Base-by-base conservation (phyloP, 2,888 invertebrate genomes). In the Bruchidius siliquastri region DNA sequence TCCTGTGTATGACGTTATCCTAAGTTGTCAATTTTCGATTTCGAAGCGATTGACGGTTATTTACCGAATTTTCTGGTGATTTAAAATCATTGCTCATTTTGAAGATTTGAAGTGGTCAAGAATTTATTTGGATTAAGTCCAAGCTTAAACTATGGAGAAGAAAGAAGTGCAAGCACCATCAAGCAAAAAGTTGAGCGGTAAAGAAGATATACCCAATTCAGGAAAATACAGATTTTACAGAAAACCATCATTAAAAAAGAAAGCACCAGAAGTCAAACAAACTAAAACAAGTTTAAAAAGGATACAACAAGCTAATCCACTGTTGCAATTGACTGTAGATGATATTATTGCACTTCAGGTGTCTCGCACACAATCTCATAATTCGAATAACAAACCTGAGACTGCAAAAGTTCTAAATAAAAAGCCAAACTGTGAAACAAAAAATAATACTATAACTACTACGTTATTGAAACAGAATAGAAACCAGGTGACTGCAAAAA, bases 231-330 rank as follows among this genome's bases (percentile, higher is more conserved):
- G 74, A n/a, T 75, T 77, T 30, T 75, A 74, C 49, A 79, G 77
- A 74, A 78, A 78, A 73, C 76, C 77, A 20, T 75, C 73, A 6
- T 74, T 77, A n/a, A 81, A 77, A 74, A 77, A 76, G 70, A 80
- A 77, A 73, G 74, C 68, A 10, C 83, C 83, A 10, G 76, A 79
- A 21, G 80, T 84, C 4, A 79, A 79, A 70, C 84, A 84, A 73
- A 85, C 84, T 10, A 76, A 79, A 74, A 82, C 85, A 2, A 84
- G 85, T 75, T 77, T 80, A 72, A 78, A 77, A 67, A 76, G 82
- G 70, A 75, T 83, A 72, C 72, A 80, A 68, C 79, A 80, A 76
- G 81, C 82, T 20, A 82, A 83, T 72, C 82, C 83, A 6, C 71
- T 83, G 68, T 74, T 82, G 72, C 73, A 76, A 73, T 75, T 22